Base-by-base conservation (phyloP, 2,113 vertebrate genomes). In the Megaptera novaeangliae region DNA sequence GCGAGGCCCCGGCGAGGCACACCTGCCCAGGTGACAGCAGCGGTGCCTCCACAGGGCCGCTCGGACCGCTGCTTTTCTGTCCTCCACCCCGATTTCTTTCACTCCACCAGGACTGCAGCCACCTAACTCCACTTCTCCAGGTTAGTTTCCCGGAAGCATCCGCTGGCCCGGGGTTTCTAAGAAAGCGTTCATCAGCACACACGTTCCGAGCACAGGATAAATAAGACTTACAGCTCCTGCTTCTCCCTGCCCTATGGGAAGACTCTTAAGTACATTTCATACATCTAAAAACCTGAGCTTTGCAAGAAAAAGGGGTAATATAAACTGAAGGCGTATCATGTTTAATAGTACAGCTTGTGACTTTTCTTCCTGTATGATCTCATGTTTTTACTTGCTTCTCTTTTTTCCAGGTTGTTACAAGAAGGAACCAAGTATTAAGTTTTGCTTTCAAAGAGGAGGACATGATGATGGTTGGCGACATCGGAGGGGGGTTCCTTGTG, bases 381-480 rank as follows among this genome's bases (percentile, higher is more conserved):
- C 27, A 12, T 17, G 31, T 64, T 63, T 31, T n/a, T 25, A 5
- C 7, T 29, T 36, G 39, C 52, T 14, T 34, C 36, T 18, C n/a
- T 44, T 17, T 57, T 44, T n/a, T 29, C 52, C 21, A n/a, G 89
- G 21, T 31, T 61, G 23, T 80, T 14, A 31, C 8, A 61, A 36
- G 77, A 6, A 66, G 46, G 55, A 71, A 57, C 52, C 49, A 5
- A 27, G 27, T 31, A 11, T 44, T 12, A 36, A 5, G 39, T 59
- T 46, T 59, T 23, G 27, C n/a, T 71, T 44, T 36, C 64, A 2
- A 5, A n/a, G 52, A 36, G n/a, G 34, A 23, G 44, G 20, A 66
- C 31, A 7, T 27, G 18, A 21, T 34, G 9, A 7, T 11, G 36
- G 64, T 1, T 3, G 20, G 21, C 5, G 31, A 1, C 0, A 14